A percentile compares a stretch with the other conserved stretches of the same genome.
phyloP scores from a whole-genome alignment of 1,140 invertebrate species.

The Orchesella cincta region DNA sequence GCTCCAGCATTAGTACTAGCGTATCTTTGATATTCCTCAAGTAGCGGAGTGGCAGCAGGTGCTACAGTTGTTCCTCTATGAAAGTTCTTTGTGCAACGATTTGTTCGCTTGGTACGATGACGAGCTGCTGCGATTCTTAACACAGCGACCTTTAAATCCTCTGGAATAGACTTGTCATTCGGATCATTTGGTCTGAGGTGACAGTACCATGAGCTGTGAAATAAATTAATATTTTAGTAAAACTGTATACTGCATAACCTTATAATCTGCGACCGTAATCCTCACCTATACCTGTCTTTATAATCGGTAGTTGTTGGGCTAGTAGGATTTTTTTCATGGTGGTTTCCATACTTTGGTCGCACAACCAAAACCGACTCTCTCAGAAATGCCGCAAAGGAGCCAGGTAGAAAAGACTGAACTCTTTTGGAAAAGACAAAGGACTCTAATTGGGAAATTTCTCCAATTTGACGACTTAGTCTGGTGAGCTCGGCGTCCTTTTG shows the following conservation, averaged over 20 bases:
- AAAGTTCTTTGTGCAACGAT: slow-evolving; percentile 42
- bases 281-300: not conserved
- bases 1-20: slow-evolving; percentile 1
- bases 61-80: not conserved
- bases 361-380: slow-evolving; percentile 48
- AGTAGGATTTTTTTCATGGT: not conserved
- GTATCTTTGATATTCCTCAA: slow-evolving; percentile 18
- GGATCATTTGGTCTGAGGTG: slow-evolving; percentile 47
- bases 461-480: slow-evolving; percentile 69
- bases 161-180: slow-evolving; percentile 47
- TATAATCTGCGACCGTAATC: not conserved
- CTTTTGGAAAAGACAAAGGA: slow-evolving; percentile 49
- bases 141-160: slow-evolving; percentile 44
- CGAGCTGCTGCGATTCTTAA: slow-evolving; percentile 37
- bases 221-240: not conserved
- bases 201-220: slow-evolving; percentile 37
- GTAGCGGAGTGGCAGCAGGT: slow-evolving; percentile 8
- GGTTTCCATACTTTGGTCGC: not conserved
- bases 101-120: slow-evolving; percentile 41
- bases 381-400: slow-evolving; percentile 40
- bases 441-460: slow-evolving; percentile 50
- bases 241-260: no score
- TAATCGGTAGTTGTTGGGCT: not conserved
- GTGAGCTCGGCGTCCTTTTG: slow-evolving; percentile 78
- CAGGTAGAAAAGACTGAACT: slow-evolving; percentile 49